These are phyloP conservation scores for Brachyptera risi DNA, from an alignment of 2,888 invertebrate genomes.

Conservation along the genomic window DNA sequence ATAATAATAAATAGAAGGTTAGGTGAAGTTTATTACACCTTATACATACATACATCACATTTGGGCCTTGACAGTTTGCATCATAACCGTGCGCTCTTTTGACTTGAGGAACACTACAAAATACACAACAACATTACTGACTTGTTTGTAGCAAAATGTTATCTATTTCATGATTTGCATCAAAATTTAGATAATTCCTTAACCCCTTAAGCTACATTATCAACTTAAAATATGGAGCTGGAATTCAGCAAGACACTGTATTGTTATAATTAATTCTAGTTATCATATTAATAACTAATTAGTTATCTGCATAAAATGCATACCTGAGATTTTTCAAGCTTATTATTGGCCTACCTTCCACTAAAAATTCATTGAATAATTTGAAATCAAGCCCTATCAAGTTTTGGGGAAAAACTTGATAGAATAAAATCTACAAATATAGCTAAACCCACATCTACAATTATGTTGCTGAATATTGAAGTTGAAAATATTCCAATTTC, in stretches of 20 bases:
- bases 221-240: conserved; percentile 12
- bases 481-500: background rate
- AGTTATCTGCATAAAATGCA: background rate
- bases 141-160: too few species aligned
- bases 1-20: background rate
- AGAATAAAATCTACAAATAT: background rate
- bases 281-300: background rate
- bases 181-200: too few species aligned
- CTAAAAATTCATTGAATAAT: background rate
- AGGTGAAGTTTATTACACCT: too few species aligned
- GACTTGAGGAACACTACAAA: background rate
- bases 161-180: too few species aligned
- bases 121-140: too few species aligned
- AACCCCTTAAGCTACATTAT: background rate
- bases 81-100: conserved; percentile 17
- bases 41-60: background rate
- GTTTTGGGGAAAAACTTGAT: too few species aligned
- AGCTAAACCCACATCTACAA: too few species aligned
- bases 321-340: conserved; percentile 16
- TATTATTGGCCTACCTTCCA: background rate
- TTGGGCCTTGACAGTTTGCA: conserved; percentile 8
- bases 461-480: background rate
- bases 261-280: background rate
- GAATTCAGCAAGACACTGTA: conserved; percentile 12
- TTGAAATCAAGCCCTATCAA: too few species aligned